Evolutionary conservation across 2,113 vertebrate species (phyloP).

Genomic region (Girardinichthys multiradiatus): DNA sequence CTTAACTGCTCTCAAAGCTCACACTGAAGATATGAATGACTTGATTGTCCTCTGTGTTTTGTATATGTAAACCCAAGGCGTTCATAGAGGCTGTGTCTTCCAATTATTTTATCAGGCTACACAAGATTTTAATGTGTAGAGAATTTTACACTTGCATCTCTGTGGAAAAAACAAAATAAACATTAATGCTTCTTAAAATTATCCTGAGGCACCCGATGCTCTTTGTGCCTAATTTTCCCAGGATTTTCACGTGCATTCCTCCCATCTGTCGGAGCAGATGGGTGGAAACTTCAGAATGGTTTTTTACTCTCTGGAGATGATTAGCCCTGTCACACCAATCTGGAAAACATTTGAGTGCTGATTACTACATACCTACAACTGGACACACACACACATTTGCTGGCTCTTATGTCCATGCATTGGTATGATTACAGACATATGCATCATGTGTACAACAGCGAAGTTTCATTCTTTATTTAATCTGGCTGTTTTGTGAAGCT

Average conservation of each 20-base stretch:
- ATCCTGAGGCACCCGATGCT: constrained; percentile 5
- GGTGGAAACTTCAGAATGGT: constrained; percentile 15
- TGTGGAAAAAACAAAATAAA: not conserved
- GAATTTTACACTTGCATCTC: constrained; percentile 1
- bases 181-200: constrained; percentile 6
- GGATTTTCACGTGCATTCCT: constrained; percentile 38
- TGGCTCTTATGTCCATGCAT: not conserved
- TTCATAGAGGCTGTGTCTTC: constrained; percentile 25
- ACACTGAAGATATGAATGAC: constrained; percentile 73
- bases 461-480: constrained; percentile 3
- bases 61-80: constrained; percentile 40
- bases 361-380: constrained; percentile 53
- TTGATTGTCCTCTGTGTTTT: constrained; percentile 66
- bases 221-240: constrained; percentile 3
- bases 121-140: constrained; percentile 1
- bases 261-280: constrained; percentile 39
- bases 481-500: not conserved
- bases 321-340: constrained; percentile 65
- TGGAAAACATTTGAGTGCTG: constrained; percentile 69
- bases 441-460: constrained; percentile 1
- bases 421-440: not conserved
- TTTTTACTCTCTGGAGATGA: constrained; percentile 66
- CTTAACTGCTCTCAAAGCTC: constrained; percentile 69
- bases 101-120: constrained; percentile 43
- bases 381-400: constrained; percentile 10